Evolutionary conservation across 2,797 vertebrate species (phyloP), one percentile per base, ranked within the genome.

Genomic region (Amblyraja radiata): DNA sequence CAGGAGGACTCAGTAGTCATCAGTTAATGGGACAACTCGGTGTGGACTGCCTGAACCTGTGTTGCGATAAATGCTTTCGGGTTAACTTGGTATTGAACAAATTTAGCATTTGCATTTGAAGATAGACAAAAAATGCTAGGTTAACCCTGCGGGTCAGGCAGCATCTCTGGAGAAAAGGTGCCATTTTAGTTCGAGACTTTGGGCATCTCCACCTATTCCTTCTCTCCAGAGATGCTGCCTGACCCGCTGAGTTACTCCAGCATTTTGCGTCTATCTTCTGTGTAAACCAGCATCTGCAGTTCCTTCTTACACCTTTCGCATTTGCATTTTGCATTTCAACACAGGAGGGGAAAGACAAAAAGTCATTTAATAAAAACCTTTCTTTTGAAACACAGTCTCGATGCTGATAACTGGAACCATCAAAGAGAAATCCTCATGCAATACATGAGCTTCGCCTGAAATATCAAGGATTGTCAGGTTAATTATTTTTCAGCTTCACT

Each of bases 401-500:
- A 16, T 36, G 21, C n/a, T 68, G 63, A 68, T 36, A 68, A 88
- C 63, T 68, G 63, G 61, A 36, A 68, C 9, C 13, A 9, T 88
- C 13, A 65, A 36, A 88, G 23, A 88, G 36, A 23, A 86, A n/a
- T 3, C 16, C 25, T n/a, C 14, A 16, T 36, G 61, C 32, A 18
- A 36, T 88, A 7, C 21, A 84, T 68, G 68, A 68, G 84, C 61
- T 65, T 88, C 36, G 84, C 84, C 58, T 88, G 16, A 88, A 68
- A 36, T 68, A 68, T 68, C 84, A 68, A 36, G n/a, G 36, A 68
- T 88, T 68, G 73, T 73, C 71, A 92, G 16, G 71, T 92, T 92
- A 92, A 92, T 92, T 76, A 74, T 76, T 92, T 46, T 58, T 92
- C 39, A 76, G 90, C 73, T 92, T 92, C 73, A 76, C 13, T 46